Evolutionary conservation across 2,113 vertebrate genomes (phyloP).

Genomic region (Atherinomorus stipes): DNA sequence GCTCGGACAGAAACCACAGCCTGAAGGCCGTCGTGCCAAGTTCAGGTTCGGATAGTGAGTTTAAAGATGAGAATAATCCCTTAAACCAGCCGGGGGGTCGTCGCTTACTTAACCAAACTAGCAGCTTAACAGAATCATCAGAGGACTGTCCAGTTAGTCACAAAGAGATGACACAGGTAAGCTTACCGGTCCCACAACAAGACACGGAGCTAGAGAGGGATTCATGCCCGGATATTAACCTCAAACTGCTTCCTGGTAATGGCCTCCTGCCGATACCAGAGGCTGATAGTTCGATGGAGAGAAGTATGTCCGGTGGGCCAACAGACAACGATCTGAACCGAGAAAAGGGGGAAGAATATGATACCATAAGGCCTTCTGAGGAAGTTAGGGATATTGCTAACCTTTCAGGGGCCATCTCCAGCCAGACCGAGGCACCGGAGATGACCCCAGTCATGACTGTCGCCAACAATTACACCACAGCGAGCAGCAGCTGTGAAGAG

Average conservation of each 20-base stretch:
- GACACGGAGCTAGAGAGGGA: constrained; percentile 6
- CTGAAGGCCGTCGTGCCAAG: background rate
- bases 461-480: constrained; percentile 58
- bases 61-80: constrained; percentile 7
- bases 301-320: background rate
- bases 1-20: constrained; percentile 12
- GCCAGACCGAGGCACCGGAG: constrained; percentile 32
- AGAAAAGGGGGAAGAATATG: constrained; percentile 2
- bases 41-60: constrained; percentile 23
- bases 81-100: background rate
- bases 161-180: constrained; percentile 2
- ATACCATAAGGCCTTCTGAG: constrained; percentile 29
- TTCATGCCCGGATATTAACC: constrained; percentile 40
- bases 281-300: constrained; percentile 45
- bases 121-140: background rate
- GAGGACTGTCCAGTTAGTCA: constrained; percentile 1
- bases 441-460: constrained; percentile 55
- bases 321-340: constrained; percentile 18
- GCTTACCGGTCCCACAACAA: constrained; percentile 9
- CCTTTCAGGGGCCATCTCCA: constrained; percentile 19
- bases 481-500: constrained; percentile 75
- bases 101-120: constrained; percentile 8
- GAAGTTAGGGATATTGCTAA: constrained; percentile 9
- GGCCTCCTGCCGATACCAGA: constrained; percentile 72
- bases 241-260: constrained; percentile 38